These are phyloP conservation scores for Agapostemon virescens DNA, from an alignment of 2,888 invertebrate species.

Conservation along the genomic window DNA sequence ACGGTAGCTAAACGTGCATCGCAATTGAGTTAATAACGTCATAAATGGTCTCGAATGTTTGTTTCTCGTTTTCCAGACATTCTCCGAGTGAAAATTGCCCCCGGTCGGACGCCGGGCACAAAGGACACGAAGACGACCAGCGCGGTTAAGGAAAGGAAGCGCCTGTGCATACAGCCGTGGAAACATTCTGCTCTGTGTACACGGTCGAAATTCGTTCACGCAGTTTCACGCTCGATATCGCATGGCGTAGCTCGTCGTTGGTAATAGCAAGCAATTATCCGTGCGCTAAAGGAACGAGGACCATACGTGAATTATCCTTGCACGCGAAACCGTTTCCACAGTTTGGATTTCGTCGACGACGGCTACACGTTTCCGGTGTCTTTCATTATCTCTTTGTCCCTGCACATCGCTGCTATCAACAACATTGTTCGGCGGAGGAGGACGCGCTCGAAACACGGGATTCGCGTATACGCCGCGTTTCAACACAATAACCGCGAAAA, in stretches of 20 bases:
- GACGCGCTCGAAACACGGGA: neutral
- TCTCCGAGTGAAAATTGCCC: constrained; percentile 13
- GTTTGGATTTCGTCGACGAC: constrained; percentile 8
- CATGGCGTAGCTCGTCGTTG: constrained; percentile 11
- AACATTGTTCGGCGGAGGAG: neutral
- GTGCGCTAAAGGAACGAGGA: constrained; percentile 15
- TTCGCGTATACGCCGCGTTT: neutral
- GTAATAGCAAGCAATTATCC: constrained; percentile 14
- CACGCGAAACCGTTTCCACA: constrained; percentile 37
- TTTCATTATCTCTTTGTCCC: constrained; percentile 7
- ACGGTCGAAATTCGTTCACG: constrained; percentile 21
- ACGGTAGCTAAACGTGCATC: neutral
- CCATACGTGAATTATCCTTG: constrained; percentile 28
- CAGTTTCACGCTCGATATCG: constrained; percentile 21
- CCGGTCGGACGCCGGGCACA: neutral
- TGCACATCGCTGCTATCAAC: neutral
- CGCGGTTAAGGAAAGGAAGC: constrained; percentile 2
- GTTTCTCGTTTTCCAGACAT: neutral
- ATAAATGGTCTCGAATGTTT: constrained; percentile 5
- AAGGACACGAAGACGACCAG: neutral
- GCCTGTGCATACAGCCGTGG: neutral
- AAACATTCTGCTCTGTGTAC: constrained; percentile 12
- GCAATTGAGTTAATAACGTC: constrained; percentile 14
- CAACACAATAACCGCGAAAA: constrained; percentile 38
- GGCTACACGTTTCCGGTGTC: neutral